Evolutionary conservation across 2,113 vertebrate genomes (phyloP).

Genomic region (Spermophilus dauricus): DNA sequence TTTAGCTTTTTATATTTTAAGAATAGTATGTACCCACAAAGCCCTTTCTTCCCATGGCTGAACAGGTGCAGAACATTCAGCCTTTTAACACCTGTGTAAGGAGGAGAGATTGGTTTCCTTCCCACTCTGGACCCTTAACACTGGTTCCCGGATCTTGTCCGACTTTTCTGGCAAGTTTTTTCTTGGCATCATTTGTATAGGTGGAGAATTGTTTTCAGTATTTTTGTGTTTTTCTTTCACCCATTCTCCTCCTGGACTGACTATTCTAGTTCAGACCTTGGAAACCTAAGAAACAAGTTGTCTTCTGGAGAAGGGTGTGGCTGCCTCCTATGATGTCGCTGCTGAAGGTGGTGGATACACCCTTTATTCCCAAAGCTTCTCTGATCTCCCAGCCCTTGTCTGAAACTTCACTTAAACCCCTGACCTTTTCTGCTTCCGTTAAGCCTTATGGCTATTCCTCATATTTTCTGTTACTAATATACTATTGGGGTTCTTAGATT

Average conservation of each 20-base stretch:
- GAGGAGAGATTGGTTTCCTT: not conserved
- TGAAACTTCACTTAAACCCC: slow-evolving; percentile 10
- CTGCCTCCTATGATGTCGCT: not conserved
- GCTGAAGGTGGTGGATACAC: not conserved
- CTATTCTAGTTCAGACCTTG: not conserved
- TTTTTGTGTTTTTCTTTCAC: not conserved
- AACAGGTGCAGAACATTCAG: not conserved
- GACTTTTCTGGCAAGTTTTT: not conserved
- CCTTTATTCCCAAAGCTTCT: not conserved
- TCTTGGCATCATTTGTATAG: not conserved
- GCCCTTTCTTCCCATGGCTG: not conserved
- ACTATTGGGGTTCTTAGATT: not conserved
- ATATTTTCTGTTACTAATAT: not conserved
- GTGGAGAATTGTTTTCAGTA: not conserved
- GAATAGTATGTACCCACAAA: not conserved
- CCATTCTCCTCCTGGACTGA: not conserved
- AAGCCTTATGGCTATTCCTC: not conserved
- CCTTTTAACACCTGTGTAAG: not conserved
- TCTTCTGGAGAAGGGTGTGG: not conserved
- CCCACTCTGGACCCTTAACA: rapidly evolving
- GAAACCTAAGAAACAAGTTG: not conserved
- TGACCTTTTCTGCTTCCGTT: not conserved
- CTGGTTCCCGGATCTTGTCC: not conserved
- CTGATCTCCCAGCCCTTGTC: not conserved
- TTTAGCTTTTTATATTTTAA: not conserved